Conservation (phyloP, 2,888 invertebrate genomes). For the Dasysyrphus albostriatus region DNA sequence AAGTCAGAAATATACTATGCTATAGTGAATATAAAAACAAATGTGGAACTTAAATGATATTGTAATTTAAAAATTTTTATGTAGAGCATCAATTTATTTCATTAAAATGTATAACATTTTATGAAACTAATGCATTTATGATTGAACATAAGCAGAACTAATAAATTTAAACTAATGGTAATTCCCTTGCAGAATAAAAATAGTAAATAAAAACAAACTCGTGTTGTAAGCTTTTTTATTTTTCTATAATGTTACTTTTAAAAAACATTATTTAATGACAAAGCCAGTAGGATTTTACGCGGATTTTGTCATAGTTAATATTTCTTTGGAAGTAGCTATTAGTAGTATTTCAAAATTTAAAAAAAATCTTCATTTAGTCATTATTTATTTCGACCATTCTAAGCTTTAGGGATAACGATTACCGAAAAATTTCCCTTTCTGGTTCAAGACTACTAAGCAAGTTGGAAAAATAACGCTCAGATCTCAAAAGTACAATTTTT, state of each 20-base stretch:
- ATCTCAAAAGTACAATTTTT: no score
- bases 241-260: not conserved
- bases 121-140: constrained; percentile 58
- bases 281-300: no score
- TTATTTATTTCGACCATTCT: no score
- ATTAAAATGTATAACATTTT: constrained; percentile 31
- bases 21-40: constrained; percentile 27
- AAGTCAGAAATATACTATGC: constrained; percentile 4
- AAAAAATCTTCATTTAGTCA: no score
- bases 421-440: no score
- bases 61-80: constrained; percentile 58
- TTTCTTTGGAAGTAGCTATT: no score
- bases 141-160: constrained; percentile 1
- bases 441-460: no score
- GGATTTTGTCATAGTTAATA: no score
- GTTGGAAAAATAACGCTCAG: no score
- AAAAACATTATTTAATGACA: no score
- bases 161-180: constrained; percentile 39
- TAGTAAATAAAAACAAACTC: constrained; percentile 39
- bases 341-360: no score
- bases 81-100: constrained; percentile 48
- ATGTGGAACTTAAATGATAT: constrained; percentile 36
- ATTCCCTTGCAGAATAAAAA: constrained; percentile 60
- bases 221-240: constrained; percentile 26
- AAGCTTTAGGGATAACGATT: no score